phyloP scores from a whole-genome alignment of 2,888 invertebrate genomes.

The Parnassius smintheus region DNA sequence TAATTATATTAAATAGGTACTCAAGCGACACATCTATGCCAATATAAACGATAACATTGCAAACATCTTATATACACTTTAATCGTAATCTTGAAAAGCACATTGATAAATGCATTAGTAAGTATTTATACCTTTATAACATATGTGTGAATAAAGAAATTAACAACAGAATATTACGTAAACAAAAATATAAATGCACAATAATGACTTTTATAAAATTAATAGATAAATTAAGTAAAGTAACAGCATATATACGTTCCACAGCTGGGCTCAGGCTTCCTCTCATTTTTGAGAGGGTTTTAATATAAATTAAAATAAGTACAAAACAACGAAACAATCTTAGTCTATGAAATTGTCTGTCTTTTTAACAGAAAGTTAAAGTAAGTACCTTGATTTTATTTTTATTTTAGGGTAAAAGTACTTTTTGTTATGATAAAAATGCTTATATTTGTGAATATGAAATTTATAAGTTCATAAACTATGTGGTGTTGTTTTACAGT shows the following conservation, averaged over 20 bases:
- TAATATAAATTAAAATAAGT: conserved; percentile 9
- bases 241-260: too few relatives aligned
- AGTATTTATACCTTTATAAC: conserved; percentile 23
- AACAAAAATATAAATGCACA: conserved; percentile 18
- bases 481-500: conserved; percentile 78
- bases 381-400: not conserved
- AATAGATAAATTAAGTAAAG: not conserved
- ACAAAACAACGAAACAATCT: conserved; percentile 9
- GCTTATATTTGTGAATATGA: conserved; percentile 32
- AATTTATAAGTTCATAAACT: conserved; percentile 55
- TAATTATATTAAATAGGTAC: conserved; percentile 69
- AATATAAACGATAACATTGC: conserved; percentile 65
- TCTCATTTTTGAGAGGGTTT: too few relatives aligned
- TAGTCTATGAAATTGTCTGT: not conserved
- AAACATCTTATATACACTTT: conserved; percentile 54
- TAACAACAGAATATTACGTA: conserved; percentile 26
- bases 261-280: too few relatives aligned
- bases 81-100: conserved; percentile 42
- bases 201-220: conserved; percentile 3
- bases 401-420: not conserved
- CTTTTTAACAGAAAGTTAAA: conserved; percentile 1
- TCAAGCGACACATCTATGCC: conserved; percentile 69
- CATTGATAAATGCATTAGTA: conserved; percentile 38
- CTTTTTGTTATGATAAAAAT: not conserved
- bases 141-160: conserved; percentile 28